Evolutionary conservation across 2,888 invertebrate species (phyloP), one percentile per base, ranked within the genome.

Genomic region (Notocelia uddmanniana): DNA sequence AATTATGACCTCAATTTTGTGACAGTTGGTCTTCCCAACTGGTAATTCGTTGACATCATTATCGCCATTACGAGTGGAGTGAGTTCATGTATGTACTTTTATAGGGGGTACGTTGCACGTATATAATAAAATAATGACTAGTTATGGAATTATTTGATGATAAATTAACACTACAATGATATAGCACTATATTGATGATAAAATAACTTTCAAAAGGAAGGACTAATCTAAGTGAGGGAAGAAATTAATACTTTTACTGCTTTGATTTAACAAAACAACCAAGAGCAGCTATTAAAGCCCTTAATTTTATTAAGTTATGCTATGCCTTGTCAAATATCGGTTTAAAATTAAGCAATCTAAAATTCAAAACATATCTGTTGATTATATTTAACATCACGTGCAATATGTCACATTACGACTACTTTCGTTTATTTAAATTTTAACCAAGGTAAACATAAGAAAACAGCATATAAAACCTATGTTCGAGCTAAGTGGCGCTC

Each of bases 401-500:
- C 1, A 15, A 50, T 34, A 15, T 34, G n/a, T 19, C 50, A 50
- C 34, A 19, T 19, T 31, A 50, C 34, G 15, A 8, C n/a, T 34
- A 15, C 15, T 41, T 37, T 31, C 45, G 23, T 45, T 31, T 15
- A 19, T 50, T 34, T 60, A 15, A 52, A 41, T 63, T 52, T 34
- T 68, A 55, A 62, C 19, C 18, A 54, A 67, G 59, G 21, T 13
- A 15, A 60, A 60, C 58, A 34, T 52, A 64, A 19, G 59, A 48
- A 54, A 66, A 41, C 60, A 62, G 50, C 37, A 55, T 50, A 68
- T 72, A 72, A 64, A 72, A 68, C 66, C 85, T 85, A 87, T 79
- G 86, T 85, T 81, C 80, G 82, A 82, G 83, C 89, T 91, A 92
- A 93, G 92, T 92, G 89, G 90, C 83, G 89, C 87, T 89, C 82